Base-by-base conservation (phyloP, 1,140 invertebrate species). In the Psilanteris sp. region DNA sequence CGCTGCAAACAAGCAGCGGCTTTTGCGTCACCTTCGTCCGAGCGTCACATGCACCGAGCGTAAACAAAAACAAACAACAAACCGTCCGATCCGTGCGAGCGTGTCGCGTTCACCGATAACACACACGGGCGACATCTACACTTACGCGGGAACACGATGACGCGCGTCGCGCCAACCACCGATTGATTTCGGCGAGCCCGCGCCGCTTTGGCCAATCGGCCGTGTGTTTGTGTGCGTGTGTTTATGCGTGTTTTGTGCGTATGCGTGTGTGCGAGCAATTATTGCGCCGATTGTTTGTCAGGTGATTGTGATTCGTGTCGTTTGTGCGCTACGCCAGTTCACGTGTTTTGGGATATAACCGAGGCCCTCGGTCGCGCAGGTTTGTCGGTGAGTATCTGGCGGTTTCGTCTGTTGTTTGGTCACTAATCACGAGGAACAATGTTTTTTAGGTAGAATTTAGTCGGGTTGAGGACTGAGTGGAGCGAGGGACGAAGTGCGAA, bases 381-480 rank as follows among this genome's bases (percentile, higher is more conserved):
- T n/a, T n/a, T n/a, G n/a, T n/a, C n/a, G 57, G 57, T 48, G 57
- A 61, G 57, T 62, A 29, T 5, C 0, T 4, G 6, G 11, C 1
- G 8, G 8, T 7, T 20, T 27, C 4, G 3, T 13, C 26, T 15
- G 16, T 34, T 43, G 24, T 27, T 13, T 29, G 10, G 18, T 34
- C 8, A 39, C 41, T 67, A 55, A 67, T 67, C 41, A 67, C 62
- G 62, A 67, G 62, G 62, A 67, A 68, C 52, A 57, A 68, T 50
- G 64, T 68, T 57, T 68, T 55, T 50, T 57, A 68, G 50, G 64
- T 57, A 32, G 4, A 41, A 10, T 31, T 48, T 32, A 31, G 43
- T 48, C 11, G 15, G 36, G 15, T 55, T 31, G 36, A 29, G 13
- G 24, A 54, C 22, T 10, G 16, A 27, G 14, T 4, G 37, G 37